Evolutionary conservation across 2,888 invertebrate genomes (phyloP).

Genomic region (Drosophila demipolita): DNA sequence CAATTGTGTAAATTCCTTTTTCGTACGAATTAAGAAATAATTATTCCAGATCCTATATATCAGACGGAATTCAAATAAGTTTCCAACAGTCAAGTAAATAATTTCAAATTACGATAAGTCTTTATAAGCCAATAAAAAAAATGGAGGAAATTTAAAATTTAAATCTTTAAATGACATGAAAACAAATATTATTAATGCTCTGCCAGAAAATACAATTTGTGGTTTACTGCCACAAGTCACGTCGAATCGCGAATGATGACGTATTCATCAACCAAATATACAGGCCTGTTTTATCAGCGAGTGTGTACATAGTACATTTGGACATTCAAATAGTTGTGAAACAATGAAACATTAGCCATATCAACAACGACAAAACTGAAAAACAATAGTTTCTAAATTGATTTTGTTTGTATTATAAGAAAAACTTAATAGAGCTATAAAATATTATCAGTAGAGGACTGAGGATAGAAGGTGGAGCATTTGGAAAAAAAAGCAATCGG

Average conservation of each 20-base stretch:
- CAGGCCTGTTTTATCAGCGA: conserved; percentile 4
- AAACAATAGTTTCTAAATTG: not conserved
- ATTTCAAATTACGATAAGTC: not conserved
- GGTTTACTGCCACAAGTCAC: not conserved
- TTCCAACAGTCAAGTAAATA: too few relatives aligned
- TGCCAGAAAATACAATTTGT: not conserved
- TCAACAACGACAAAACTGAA: not conserved
- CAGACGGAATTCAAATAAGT: too few relatives aligned
- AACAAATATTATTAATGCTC: not conserved
- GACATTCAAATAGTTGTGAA: not conserved
- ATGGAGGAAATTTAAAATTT: too few relatives aligned
- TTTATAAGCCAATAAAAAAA: not conserved
- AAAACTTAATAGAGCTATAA: not conserved
- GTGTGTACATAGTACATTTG: not conserved
- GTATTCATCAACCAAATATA: not conserved
- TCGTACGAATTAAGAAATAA: not conserved
- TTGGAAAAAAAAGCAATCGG: not conserved
- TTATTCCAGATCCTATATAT: too few relatives aligned
- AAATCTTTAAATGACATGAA: too few relatives aligned
- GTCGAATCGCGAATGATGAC: not conserved
- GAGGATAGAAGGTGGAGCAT: not conserved
- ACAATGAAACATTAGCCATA: too few relatives aligned
- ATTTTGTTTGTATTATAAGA: not conserved
- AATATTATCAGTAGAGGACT: not conserved
- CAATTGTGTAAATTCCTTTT: not conserved